Base-by-base conservation (phyloP, 2,888 invertebrate genomes). In the Polydrusus tereticollis region DNA sequence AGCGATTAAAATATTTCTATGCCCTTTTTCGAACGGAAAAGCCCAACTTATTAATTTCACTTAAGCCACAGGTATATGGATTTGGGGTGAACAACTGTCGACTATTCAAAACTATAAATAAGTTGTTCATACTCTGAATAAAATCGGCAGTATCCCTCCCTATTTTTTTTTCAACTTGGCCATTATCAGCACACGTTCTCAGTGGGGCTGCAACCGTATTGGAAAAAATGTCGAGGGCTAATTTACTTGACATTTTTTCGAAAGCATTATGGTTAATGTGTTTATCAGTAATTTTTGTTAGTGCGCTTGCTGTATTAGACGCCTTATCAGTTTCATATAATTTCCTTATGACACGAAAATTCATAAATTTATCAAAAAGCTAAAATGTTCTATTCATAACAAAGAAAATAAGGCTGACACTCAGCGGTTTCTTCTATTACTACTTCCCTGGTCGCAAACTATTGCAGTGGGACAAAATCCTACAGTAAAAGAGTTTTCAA, bases 241-340 rank as follows among this genome's bases (percentile, higher is more conserved):
- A 16, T 14, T 12, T 29, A 12, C 57, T 33, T 14, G 57, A 57
- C 57, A 57, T 52, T 14, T 52, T 52, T 21, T 52, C 21, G n/a
- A 57, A 57, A 33, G 2, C 7, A 33, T 57, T 29, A 26, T 16
- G 57, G n/a, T 38, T 4, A 10, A 38, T 38, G 14, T 38, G 38
- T n/a, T 38, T 38, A n/a, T 38, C 12, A 38, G 38, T n/a, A 38
- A n/a, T 4, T n/a, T 38, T 38, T n/a, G 38, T 10, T n/a, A 38
- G 12, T 10, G 38, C n/a, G 1, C 38, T 5, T n/a, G n/a, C 29
- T 26, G 57, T 33, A 5, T 16, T 2, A 1, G 57, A 57, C 14
- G 7, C 5, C 8, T 33, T 14, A 36, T 57, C 33, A n/a, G 5
- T 2, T n/a, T n/a, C n/a, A 38, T 38, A 38, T 10, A n/a, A n/a